Evolutionary conservation across 2,888 invertebrate genomes (phyloP).

Genomic region (Acleris cristana): DNA sequence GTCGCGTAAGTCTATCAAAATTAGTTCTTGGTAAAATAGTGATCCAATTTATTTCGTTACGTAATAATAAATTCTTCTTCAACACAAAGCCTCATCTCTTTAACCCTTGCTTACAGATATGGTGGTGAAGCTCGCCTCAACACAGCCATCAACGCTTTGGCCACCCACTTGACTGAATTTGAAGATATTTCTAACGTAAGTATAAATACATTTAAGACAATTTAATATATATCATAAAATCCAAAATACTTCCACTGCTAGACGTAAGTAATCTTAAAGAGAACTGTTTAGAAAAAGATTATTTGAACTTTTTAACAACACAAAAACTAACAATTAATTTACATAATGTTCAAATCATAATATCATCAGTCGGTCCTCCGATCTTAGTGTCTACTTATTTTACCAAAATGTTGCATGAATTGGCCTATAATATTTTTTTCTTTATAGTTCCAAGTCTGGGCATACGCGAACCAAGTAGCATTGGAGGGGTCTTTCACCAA

Average conservation of each 20-base stretch:
- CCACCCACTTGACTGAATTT: conserved; percentile 62
- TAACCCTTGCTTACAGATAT: conserved; percentile 57
- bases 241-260: no score
- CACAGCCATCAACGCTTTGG: conserved; percentile 55
- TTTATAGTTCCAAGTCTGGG: conserved; percentile 71
- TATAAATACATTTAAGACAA: conserved; percentile 7
- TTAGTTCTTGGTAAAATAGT: no score
- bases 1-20: conserved; percentile 52
- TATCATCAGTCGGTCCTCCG: no score
- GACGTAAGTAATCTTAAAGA: no score
- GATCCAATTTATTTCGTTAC: no score
- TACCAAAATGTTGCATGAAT: no score
- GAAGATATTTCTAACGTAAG: conserved; percentile 56
- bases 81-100: neutral
- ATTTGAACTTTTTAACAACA: neutral
- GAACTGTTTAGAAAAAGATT: neutral
- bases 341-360: no score
- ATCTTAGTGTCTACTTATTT: no score
- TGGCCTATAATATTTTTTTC: conserved; percentile 2
- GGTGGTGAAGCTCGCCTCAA: conserved; percentile 66
- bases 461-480: conserved; percentile 57
- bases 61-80: neutral
- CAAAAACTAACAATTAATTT: no score
- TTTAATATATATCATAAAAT: no score
- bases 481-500: conserved; percentile 54